Evolutionary conservation across 92 coral and sea anemone genomes (phyloP), one percentile per base, ranked within the genome.

Genomic region (Micromussa lordhowensis): DNA sequence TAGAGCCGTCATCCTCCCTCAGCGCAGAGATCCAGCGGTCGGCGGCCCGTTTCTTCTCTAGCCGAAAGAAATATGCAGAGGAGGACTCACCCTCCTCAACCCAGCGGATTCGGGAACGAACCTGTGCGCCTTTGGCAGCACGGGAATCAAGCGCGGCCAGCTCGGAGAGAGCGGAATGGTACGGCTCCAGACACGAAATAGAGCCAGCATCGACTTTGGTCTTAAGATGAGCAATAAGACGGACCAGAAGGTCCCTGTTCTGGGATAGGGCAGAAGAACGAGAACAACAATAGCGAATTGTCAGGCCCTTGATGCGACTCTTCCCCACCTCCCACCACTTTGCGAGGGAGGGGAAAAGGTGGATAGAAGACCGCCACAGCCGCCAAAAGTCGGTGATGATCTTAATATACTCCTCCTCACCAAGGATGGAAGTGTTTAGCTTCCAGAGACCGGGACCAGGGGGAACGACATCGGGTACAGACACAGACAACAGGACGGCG

Each of bases 81-180:
- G 92, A 90, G 6, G 75, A 24, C 55, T 90, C 92, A 19, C 92
- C 92, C 74, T 85, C 93, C 77, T 90, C 93, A 3, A 53, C 78
- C 90, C 93, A 90, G 0, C 49, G 40, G 54, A 36, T 24, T 1
- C 83, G 58, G 0, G 72, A 35, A 0, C 87, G 70, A 32, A 90
- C 68, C 80, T 84, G 84, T 4, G 83, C 80, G 0, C 89, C 92
- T 0, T 14, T 31, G 3, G 85, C 86, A 0, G 6, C 36, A 5
- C 66, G 40, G 0, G 28, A 3, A 44, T 90, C 89, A 0, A 90
- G 5, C 0, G 18, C 6, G 13, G 80, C 70, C 13, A 84, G 18
- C 0, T 78, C 35, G 0, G 63, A 1, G 0, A 85, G 40, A 17
- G 30, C 59, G 11, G 77, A 24, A 24, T 34, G 53, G 29, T 85